Evolutionary conservation across 1,140 invertebrate species (phyloP).

Genomic region (Aphaenogaster rudis): DNA sequence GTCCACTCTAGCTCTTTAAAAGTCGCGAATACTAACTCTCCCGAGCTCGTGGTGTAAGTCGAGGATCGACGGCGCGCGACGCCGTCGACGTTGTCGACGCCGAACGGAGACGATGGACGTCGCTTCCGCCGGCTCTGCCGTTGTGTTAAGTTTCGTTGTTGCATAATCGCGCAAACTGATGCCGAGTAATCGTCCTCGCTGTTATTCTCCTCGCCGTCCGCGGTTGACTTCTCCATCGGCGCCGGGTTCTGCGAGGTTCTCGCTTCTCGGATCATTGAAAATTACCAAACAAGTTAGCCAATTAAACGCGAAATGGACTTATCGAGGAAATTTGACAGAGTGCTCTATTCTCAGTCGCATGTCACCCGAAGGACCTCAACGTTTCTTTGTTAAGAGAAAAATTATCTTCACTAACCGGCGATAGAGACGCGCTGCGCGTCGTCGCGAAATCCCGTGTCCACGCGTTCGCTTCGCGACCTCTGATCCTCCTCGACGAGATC

Average conservation of each 20-base stretch:
- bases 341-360: background rate
- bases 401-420: slow-evolving; percentile 66
- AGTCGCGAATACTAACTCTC: slow-evolving; percentile 89
- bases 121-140: slow-evolving; percentile 88
- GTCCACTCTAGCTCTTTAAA: background rate
- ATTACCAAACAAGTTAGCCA: background rate
- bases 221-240: slow-evolving; percentile 17
- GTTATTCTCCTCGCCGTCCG: slow-evolving; percentile 85
- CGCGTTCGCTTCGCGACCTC: background rate
- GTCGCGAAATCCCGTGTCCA: background rate
- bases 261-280: slow-evolving; percentile 2
- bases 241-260: background rate
- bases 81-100: slow-evolving; percentile 84
- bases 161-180: slow-evolving; percentile 93
- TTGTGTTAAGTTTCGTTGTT: slow-evolving; percentile 90
- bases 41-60: slow-evolving; percentile 94
- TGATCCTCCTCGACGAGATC: slow-evolving; percentile 77
- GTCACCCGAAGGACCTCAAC: background rate
- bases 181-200: slow-evolving; percentile 94
- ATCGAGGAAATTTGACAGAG: background rate
- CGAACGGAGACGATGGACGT: slow-evolving; percentile 91
- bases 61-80: slow-evolving; percentile 90
- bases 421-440: slow-evolving; percentile 68
- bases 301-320: background rate
- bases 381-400: slow-evolving; percentile 3